Percentiles rank a stretch among this genome's conserved stretches.
Conservation (phyloP, 1,140 invertebrate species). For the Agrilus planipennis region DNA sequence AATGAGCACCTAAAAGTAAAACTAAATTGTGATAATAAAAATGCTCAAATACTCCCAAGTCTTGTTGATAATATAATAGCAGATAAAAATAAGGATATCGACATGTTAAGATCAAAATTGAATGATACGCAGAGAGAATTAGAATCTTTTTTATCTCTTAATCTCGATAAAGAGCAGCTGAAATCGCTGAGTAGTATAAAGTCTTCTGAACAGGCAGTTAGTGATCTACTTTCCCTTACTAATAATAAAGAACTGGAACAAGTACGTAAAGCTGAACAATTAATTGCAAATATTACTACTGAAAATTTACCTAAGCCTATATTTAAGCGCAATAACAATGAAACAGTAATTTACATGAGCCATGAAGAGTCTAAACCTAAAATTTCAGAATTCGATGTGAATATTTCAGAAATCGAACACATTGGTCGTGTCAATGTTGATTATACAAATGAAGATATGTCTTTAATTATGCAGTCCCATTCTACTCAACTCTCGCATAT, state of each 20-base stretch:
- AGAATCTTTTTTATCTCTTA: conserved; percentile 36
- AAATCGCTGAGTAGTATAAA: conserved; percentile 23
- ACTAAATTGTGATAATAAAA: conserved; percentile 34
- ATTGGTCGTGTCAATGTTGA: conserved; percentile 15
- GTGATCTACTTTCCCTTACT: conserved; percentile 57
- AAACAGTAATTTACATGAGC: conserved; percentile 35
- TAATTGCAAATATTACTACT: conserved; percentile 23
- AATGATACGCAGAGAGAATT: conserved; percentile 39
- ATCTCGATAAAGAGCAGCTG: conserved; percentile 41
- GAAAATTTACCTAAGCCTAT: conserved; percentile 24
- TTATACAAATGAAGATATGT: conserved; percentile 14
- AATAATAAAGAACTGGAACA: conserved; percentile 41
- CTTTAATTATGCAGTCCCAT: conserved; percentile 18
- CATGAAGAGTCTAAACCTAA: no score
- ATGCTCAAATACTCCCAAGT: conserved; percentile 39
- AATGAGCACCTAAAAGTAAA: conserved; percentile 40
- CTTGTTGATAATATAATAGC: conserved; percentile 49
- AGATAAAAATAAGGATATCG: conserved; percentile 57
- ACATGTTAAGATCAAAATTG: conserved; percentile 43
- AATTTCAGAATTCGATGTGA: conserved; percentile 15
- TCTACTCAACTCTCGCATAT: conserved; percentile 26
- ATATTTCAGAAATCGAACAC: conserved; percentile 27
- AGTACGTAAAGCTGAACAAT: conserved; percentile 34
- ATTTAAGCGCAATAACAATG: conserved; percentile 37
- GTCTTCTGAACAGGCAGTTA: conserved; percentile 44